Conservation (phyloP, 2,113 vertebrate species). For the Heptranchias perlo region DNA sequence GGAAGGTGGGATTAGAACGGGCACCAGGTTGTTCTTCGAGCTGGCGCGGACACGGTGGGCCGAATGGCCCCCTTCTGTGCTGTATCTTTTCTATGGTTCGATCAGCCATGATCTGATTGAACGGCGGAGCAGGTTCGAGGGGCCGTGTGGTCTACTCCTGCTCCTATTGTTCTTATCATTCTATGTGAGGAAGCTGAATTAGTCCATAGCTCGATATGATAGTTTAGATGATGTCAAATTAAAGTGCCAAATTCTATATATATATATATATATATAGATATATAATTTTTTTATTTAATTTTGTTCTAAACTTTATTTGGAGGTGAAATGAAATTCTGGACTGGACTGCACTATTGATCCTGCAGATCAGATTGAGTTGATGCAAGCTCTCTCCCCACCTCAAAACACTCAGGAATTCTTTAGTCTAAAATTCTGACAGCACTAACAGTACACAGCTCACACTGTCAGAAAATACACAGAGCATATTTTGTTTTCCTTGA, state of each 20-base stretch:
- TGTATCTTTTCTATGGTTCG: too few relatives aligned
- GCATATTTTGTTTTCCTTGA: conserved; percentile 43
- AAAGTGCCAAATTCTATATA: neutral
- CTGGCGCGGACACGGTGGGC: too few relatives aligned
- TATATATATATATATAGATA: too few relatives aligned
- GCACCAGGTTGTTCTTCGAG: too few relatives aligned
- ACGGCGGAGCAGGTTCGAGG: too few relatives aligned
- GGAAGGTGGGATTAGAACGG: too few relatives aligned
- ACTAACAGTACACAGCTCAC: conserved; percentile 39
- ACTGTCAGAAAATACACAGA: conserved; percentile 41
- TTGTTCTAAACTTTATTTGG: neutral
- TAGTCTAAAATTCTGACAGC: conserved; percentile 20
- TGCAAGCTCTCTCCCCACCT: neutral
- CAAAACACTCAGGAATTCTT: conserved; percentile 29
- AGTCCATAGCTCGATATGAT: neutral
- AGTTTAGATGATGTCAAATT: neutral
- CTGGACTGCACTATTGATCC: neutral
- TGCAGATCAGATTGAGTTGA: too few relatives aligned
- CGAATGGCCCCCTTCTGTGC: too few relatives aligned
- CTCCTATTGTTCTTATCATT: too few relatives aligned
- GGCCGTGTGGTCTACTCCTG: too few relatives aligned
- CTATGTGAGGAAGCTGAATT: neutral
- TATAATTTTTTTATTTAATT: neutral
- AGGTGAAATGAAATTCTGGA: neutral
- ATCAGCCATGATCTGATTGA: too few relatives aligned